Evolutionary conservation across 2,797 vertebrate genomes (phyloP), one percentile per base, ranked within the genome.

Genomic region (Sardinella longiceps): DNA sequence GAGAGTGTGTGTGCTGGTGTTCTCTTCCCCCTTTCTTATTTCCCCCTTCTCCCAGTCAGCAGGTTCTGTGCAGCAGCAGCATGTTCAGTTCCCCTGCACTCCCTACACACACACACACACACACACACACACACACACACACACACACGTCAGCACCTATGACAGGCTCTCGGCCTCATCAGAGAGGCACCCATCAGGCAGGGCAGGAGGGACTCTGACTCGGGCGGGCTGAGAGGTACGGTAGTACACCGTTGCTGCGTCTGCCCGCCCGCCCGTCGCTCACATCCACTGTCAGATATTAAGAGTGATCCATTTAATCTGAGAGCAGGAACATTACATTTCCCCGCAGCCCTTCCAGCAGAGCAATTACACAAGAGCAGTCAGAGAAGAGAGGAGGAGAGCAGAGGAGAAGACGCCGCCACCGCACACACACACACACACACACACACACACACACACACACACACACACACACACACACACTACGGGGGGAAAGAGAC

Each of bases 231-330:
- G n/a, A n/a, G n/a, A 48, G 58, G 80, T 81, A 85, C n/a, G n/a
- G 45, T 81, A 83, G 20, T 51, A 39, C 45, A 74, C 30, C 50
- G 58, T 80, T 83, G 45, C 66, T 48, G 84, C 82, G n/a, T n/a
- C n/a, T n/a, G n/a, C n/a, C n/a, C n/a, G n/a, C n/a, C n/a, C n/a
- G n/a, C n/a, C n/a, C 70, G 33, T 60, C 66, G 77, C 80, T 43
- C 82, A 80, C 85, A 82, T 86, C 81, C 80, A 80, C 66, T 84
- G 81, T 82, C 50, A 66, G 74, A 82, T 39, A 82, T 60, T 56
- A 83, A 80, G 80, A 45, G 60, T 53, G 63, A 87, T 82, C 81
- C 70, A 84, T 84, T 88, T 87, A 87, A 82, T 88, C 80, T 53
- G 12, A 51, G 84, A 46, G 81, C 81, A 43, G 74, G 56, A 84